A percentile compares a stretch with the other conserved stretches of the same genome.
Conservation (phyloP, 2,113 vertebrate species). For the Oncorhynchus keta region DNA sequence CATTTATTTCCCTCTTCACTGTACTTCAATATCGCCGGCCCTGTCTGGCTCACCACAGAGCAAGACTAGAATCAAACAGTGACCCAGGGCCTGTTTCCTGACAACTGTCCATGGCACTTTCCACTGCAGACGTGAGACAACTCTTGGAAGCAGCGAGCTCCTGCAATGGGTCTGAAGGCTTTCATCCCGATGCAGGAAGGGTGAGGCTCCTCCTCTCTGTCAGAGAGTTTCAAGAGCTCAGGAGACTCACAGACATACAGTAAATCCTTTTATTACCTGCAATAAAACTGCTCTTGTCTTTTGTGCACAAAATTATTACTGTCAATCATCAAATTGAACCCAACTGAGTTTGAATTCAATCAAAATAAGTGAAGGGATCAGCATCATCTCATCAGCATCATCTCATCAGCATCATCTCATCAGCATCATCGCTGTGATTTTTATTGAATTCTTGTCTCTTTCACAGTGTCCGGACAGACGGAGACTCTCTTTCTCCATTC, state of each 20-base stretch:
- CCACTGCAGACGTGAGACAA: constrained; percentile 63
- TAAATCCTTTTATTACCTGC: constrained; percentile 37
- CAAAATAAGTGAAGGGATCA: constrained; percentile 6
- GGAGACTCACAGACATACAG: constrained; percentile 41
- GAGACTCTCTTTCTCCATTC: background rate
- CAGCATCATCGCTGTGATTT: background rate
- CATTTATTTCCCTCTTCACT: constrained; percentile 60
- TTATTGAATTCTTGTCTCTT: background rate
- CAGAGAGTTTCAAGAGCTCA: constrained; percentile 47
- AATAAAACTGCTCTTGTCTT: constrained; percentile 28
- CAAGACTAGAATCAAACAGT: constrained; percentile 48
- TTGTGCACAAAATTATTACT: constrained; percentile 40
- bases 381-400: no score
- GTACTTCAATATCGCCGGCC: constrained; percentile 41
- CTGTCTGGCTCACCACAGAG: constrained; percentile 53
- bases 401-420: no score
- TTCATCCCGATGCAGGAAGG: constrained; percentile 59
- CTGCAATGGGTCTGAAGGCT: constrained; percentile 41
- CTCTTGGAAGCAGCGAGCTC: constrained; percentile 48
- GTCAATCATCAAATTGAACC: constrained; percentile 41
- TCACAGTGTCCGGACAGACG: background rate
- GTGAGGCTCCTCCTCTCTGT: constrained; percentile 51
- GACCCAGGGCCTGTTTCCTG: constrained; percentile 56
- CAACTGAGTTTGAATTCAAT: constrained; percentile 41
- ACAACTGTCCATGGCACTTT: constrained; percentile 65